Percentiles rank a stretch among this genome's conserved stretches.
These are phyloP conservation scores for Cyanocitta stelleri DNA, from an alignment of 2,113 vertebrate species.

Conservation along the genomic window DNA sequence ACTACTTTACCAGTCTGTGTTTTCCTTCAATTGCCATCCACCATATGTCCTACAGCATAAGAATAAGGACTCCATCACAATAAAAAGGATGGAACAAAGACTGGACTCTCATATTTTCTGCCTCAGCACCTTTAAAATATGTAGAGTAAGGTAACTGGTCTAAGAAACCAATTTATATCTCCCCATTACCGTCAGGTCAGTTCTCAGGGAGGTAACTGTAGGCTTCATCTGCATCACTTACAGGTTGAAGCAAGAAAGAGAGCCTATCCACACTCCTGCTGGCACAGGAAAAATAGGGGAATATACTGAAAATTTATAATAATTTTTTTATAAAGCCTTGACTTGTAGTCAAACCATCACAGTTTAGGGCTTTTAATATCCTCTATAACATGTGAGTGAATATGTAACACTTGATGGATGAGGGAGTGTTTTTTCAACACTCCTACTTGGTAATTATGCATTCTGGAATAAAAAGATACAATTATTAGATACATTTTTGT, in stretches of 20 bases:
- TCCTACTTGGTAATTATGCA: background rate
- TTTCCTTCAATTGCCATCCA: background rate
- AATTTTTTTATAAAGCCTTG: background rate
- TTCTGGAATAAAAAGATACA: background rate
- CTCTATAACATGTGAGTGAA: background rate
- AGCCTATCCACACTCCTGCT: background rate
- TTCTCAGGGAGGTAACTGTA: background rate
- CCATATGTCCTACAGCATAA: background rate
- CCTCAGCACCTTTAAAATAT: background rate
- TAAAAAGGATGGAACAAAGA: background rate
- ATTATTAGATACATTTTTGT: background rate
- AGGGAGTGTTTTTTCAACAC: background rate
- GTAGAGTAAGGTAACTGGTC: background rate
- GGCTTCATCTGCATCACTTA: background rate
- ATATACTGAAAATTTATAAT: background rate
- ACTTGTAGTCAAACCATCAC: background rate
- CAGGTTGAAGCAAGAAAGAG: background rate
- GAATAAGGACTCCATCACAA: background rate
- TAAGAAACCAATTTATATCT: background rate
- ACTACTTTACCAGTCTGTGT: background rate
- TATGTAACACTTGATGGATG: background rate
- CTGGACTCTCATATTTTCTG: background rate
- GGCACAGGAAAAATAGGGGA: background rate
- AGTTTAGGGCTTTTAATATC: background rate
- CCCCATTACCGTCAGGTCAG: background rate